Evolutionary conservation across 2,797 vertebrate genomes (phyloP).

Genomic region (Poeciliopsis presidionis): DNA sequence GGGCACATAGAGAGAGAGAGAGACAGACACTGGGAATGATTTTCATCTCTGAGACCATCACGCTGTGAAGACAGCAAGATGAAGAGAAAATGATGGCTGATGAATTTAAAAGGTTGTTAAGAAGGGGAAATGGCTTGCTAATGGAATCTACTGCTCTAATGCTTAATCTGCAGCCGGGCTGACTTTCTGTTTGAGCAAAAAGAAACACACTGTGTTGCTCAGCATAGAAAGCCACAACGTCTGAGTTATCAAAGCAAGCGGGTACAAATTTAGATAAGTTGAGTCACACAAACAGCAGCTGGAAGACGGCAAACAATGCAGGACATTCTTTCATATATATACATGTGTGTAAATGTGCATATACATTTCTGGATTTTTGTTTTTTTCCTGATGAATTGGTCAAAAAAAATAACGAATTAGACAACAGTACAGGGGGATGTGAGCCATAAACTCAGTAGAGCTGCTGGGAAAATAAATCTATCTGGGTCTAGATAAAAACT

Average conservation of each 20-base stretch:
- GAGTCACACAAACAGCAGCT: constrained; percentile 25
- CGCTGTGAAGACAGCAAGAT: constrained; percentile 26
- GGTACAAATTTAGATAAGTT: constrained; percentile 39
- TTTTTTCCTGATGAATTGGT: too few species aligned
- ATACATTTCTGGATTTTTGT: too few species aligned
- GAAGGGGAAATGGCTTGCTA: constrained; percentile 47
- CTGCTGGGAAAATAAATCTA: too few species aligned
- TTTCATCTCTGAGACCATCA: constrained; percentile 30
- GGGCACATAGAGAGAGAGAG: not conserved
- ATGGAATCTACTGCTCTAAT: constrained; percentile 47
- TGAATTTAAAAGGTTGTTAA: constrained; percentile 59
- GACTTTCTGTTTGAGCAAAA: constrained; percentile 14
- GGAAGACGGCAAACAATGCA: constrained; percentile 6
- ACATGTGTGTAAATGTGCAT: too few species aligned
- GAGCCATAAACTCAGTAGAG: too few species aligned
- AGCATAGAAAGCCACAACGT: constrained; percentile 37
- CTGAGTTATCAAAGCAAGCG: constrained; percentile 31
- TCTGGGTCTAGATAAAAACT: not conserved
- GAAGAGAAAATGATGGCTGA: constrained; percentile 44
- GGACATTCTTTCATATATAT: not conserved
- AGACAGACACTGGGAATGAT: constrained; percentile 5
- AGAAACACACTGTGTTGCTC: constrained; percentile 20
- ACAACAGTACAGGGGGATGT: too few species aligned
- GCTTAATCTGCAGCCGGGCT: constrained; percentile 48
- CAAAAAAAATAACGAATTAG: too few species aligned